Evolutionary conservation across 2,113 vertebrate genomes (phyloP), one percentile per base, ranked within the genome.

Genomic region (Hyaena hyaena): DNA sequence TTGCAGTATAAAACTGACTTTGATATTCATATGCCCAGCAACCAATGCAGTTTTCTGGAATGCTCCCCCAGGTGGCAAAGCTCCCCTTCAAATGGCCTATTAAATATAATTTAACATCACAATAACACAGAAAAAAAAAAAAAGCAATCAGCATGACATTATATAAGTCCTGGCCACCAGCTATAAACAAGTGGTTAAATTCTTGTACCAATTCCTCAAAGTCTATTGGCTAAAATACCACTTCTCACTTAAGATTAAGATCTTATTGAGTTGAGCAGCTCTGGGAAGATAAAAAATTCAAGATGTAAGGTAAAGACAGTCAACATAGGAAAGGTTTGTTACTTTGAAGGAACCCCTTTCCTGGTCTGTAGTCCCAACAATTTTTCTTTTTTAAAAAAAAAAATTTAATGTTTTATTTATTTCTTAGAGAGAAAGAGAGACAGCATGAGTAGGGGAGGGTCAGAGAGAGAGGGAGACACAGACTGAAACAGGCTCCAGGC

Each of bases 171-270:
- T 74, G 6, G 1, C 35, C 17, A 24, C 43, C 84, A 12, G 35
- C 71, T 96, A 58, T 65, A 96, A 80, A 92, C 5, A 96, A 73
- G 58, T 88, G 79, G 94, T 95, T 90, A 93, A 86, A 26, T 93
- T 58, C 61, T 90, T 14, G 3, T 1, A 92, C 77, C 28, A 93
- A 65, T 23, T 65, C 39, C 31, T 86, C 74, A 88, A 35, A 45
- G 43, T 74, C 48, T 33, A 74, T 35, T 79, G 39, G 2, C 91
- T 74, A 82, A 2, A 0, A 89, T 26, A 69, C 74, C 86, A 1
- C 15, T n/a, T 33, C n/a, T 11, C 15, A 5, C 53, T 66, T 73
- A 74, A 84, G 16, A 76, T 24, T 31, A 55, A 35, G 7, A 48
- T 17, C 48, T 84, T 14, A 43, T 1, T 53, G 39, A 74, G 17